A percentile compares a stretch with the other conserved stretches of the same genome.
Conservation (phyloP, 2,797 vertebrate genomes). For the Sebastes minor region DNA sequence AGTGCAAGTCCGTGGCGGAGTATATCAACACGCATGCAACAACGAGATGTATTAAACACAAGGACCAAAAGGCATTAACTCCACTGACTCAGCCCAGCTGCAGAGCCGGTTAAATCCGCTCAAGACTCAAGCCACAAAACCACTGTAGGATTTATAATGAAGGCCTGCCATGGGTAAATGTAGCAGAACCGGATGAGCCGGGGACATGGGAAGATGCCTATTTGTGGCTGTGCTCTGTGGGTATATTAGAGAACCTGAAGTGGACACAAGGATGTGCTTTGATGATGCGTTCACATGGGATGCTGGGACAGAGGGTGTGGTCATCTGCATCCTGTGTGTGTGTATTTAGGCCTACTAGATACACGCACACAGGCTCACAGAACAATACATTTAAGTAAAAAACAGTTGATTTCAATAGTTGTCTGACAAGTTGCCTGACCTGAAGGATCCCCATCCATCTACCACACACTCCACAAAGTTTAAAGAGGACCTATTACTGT, state of each 20-base stretch:
- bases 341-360: neutral
- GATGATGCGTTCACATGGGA: slow-evolving; percentile 3
- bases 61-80: slow-evolving; percentile 35
- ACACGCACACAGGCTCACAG: too few relatives aligned
- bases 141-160: slow-evolving; percentile 44
- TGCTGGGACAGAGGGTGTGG: neutral
- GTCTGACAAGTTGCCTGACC: neutral
- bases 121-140: slow-evolving; percentile 48
- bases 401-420: neutral
- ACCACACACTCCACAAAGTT: neutral
- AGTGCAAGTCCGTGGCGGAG: neutral
- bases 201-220: slow-evolving; percentile 26
- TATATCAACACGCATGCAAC: neutral
- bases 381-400: neutral
- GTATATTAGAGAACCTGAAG: slow-evolving; percentile 20
- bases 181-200: slow-evolving; percentile 15
- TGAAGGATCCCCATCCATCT: neutral
- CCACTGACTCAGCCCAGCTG: slow-evolving; percentile 43
- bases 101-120: slow-evolving; percentile 26
- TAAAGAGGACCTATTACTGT: too few relatives aligned
- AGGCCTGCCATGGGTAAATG: slow-evolving; percentile 33
- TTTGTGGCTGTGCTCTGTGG: slow-evolving; percentile 23
- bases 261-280: slow-evolving; percentile 10
- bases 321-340: neutral
- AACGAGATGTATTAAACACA: slow-evolving; percentile 25